Base-by-base conservation (phyloP, 2,797 vertebrate species). In the Takifugu ocellatus region DNA sequence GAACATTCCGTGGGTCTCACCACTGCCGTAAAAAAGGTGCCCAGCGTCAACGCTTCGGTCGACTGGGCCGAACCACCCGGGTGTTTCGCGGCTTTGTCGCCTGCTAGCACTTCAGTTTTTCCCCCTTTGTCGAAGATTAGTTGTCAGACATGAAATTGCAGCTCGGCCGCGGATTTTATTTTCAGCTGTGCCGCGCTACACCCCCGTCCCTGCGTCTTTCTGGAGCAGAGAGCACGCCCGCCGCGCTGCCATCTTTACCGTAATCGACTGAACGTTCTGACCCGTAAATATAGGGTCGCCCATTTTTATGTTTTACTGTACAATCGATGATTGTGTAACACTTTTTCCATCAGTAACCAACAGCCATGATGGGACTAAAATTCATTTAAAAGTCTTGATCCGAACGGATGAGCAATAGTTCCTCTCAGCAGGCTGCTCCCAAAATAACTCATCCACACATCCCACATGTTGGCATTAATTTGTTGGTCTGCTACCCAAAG, bases 1-100 rank as follows among this genome's bases (percentile, higher is more conserved):
- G 91, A 90, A 90, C 91, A 88, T 88, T 92, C 89, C 90, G 85
- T 87, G 89, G 91, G 65, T 88, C 89, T 88, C 84, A 91, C 90
- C 91, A 91, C 84, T 84, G 72, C 59, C 65, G 69, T 55, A 49
- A 81, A 80, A 86, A 82, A 83, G 89, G 88, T 86, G 82, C 66
- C 68, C 51, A 72, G 70, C 75, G 52, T 62, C 0, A 43, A 24
- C 51, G 54, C 29, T 31, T 43, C 14, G 5, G 25, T 3, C 60
- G 54, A 52, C 55, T 59, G 42, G 26, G 31, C 17, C 52, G 11
- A 15, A 5, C 47, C 25, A 44, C 11, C 11, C 1, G 29, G 10
- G 9, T 12, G 6, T 8, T 25, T 10, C n/a, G 59, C n/a, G 25
- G 4, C 3, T 45, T 51, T 72, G 43, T 16, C 51, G 46, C 17